phyloP scores from a whole-genome alignment of 2,888 invertebrate species.

The Harpagoxenus sublaevis region DNA sequence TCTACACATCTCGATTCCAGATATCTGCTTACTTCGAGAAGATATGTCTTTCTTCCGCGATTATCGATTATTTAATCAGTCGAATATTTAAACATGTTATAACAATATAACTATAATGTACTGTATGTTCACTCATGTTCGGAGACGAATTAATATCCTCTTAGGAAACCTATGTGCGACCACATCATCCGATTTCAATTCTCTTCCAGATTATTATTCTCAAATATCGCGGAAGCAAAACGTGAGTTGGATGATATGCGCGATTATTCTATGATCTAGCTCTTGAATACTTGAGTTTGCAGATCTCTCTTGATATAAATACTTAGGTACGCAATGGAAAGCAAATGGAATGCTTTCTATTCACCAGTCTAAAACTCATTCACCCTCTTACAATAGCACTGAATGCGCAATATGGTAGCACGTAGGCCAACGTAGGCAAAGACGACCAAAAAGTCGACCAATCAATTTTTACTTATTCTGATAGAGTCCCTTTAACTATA shows the following conservation, averaged over 20 bases:
- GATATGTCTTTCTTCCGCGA: background rate
- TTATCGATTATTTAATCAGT: background rate
- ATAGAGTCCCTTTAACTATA: background rate
- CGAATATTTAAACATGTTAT: constrained; percentile 77
- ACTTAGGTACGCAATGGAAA: background rate
- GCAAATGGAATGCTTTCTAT: background rate
- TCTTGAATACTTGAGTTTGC: background rate
- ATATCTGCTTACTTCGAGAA: background rate
- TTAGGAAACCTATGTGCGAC: constrained; percentile 36
- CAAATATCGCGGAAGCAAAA: background rate
- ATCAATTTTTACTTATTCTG: background rate
- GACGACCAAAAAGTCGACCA: background rate
- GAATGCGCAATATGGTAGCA: background rate
- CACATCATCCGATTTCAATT: constrained; percentile 20
- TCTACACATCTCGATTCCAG: background rate
- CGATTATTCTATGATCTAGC: background rate
- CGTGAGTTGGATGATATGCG: background rate
- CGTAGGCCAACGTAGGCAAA: no score
- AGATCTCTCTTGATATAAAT: background rate
- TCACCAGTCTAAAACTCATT: background rate
- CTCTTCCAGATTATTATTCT: background rate
- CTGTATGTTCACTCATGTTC: constrained; percentile 56
- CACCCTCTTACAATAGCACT: background rate
- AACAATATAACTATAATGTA: constrained; percentile 74
- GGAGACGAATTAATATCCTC: constrained; percentile 26